phyloP scores from a whole-genome alignment of 2,797 vertebrate genomes.

The Sebastes kiyomatsui region DNA sequence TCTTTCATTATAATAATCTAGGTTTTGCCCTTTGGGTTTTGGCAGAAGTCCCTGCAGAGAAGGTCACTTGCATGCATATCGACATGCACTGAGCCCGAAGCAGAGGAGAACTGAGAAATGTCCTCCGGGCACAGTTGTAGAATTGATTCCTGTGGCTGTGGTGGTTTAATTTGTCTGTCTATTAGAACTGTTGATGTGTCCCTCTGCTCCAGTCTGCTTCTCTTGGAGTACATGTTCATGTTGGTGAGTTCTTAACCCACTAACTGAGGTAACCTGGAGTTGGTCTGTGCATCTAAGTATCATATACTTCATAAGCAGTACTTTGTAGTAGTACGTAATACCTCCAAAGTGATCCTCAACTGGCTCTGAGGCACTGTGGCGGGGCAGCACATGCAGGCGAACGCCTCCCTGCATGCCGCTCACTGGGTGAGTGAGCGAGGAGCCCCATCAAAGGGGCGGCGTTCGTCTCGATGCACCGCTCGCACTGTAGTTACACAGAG shows the following conservation, averaged over 20 bases:
- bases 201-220: background rate
- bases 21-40: constrained; percentile 42
- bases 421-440: no score
- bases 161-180: constrained; percentile 32
- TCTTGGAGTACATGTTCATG: background rate
- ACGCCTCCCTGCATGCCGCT: no score
- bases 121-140: constrained; percentile 2
- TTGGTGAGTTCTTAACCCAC: background rate
- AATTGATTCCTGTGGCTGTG: constrained; percentile 27
- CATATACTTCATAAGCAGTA: background rate
- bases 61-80: constrained; percentile 33
- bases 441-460: no score
- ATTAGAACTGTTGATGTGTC: constrained; percentile 1
- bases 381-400: no score
- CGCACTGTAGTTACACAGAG: no score
- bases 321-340: background rate
- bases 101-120: constrained; percentile 3
- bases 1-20: constrained; percentile 28
- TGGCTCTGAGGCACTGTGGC: no score
- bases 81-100: constrained; percentile 8
- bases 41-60: constrained; percentile 34
- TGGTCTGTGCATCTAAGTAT: background rate
- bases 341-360: no score
- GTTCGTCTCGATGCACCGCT: no score
- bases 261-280: background rate